phyloP scores from a whole-genome alignment of 2,797 vertebrate species.

The Myripristis murdjan region DNA sequence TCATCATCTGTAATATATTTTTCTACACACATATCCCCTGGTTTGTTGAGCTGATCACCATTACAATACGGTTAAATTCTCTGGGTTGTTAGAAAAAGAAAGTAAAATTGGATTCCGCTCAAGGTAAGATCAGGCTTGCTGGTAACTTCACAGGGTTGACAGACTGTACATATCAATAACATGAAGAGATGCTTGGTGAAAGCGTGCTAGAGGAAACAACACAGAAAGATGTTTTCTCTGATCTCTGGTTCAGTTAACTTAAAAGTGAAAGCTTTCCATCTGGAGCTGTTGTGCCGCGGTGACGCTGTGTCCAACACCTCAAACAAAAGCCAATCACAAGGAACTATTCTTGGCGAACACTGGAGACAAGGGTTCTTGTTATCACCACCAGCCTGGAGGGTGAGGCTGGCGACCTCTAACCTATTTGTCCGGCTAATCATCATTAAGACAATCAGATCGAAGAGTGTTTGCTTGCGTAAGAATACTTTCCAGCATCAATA shows the following conservation, averaged over 20 bases:
- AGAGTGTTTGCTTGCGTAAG: background rate
- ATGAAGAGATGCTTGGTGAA: background rate
- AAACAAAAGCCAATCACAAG: constrained; percentile 35
- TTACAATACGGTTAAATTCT: too few relatives aligned
- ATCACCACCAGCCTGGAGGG: background rate
- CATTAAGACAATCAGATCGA: constrained; percentile 29
- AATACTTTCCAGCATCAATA: background rate
- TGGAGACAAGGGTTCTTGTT: constrained; percentile 22
- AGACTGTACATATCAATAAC: background rate
- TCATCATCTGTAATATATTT: too few relatives aligned
- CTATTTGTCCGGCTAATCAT: constrained; percentile 8
- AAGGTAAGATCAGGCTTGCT: background rate
- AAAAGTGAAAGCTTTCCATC: background rate
- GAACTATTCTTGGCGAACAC: constrained; percentile 7
- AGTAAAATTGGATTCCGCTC: background rate
- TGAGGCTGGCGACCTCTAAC: background rate
- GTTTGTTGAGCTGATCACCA: too few relatives aligned
- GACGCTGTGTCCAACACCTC: constrained; percentile 13
- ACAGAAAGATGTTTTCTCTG: background rate
- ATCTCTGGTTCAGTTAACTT: background rate
- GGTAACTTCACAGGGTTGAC: background rate
- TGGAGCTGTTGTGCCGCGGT: background rate
- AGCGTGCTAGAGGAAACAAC: background rate
- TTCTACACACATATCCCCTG: too few relatives aligned
- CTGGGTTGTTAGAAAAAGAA: background rate